These are phyloP conservation scores for Dipodomys spectabilis DNA, from an alignment of 2,113 vertebrate genomes.

Conservation along the genomic window DNA sequence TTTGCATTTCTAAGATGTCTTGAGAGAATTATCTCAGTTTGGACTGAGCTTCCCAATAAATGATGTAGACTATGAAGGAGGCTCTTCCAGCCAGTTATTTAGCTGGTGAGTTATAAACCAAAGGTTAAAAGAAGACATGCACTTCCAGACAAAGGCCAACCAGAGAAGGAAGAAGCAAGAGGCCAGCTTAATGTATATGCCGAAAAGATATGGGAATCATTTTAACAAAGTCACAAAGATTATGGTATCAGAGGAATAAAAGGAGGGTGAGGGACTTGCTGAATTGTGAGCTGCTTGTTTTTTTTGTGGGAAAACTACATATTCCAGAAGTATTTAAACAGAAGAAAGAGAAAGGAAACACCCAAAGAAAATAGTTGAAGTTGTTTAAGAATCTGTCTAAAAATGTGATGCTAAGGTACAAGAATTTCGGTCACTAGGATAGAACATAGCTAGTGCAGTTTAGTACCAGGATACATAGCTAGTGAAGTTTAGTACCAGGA, in stretches of 20 bases:
- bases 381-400: slow-evolving; percentile 6
- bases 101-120: slow-evolving; percentile 46
- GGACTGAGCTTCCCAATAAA: slow-evolving; percentile 41
- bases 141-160: neutral
- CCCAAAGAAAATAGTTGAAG: neutral
- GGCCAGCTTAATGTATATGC: neutral
- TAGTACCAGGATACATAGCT: slow-evolving; percentile 12
- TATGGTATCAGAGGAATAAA: slow-evolving; percentile 20
- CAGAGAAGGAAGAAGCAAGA: slow-evolving; percentile 20
- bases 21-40: slow-evolving; percentile 25
- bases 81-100: slow-evolving; percentile 37
- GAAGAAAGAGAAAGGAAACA: neutral
- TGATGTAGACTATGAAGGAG: slow-evolving; percentile 32
- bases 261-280: slow-evolving; percentile 6
- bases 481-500: neutral
- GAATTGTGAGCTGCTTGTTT: neutral
- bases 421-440: neutral
- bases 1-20: slow-evolving; percentile 57
- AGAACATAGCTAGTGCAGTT: neutral
- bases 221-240: slow-evolving; percentile 43
- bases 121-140: slow-evolving; percentile 35
- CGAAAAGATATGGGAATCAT: slow-evolving; percentile 19
- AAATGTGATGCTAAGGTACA: slow-evolving; percentile 25
- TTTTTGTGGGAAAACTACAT: neutral
- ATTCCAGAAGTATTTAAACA: slow-evolving; percentile 45